phyloP scores from a whole-genome alignment of 2,888 invertebrate genomes.

The Boloria selene region DNA sequence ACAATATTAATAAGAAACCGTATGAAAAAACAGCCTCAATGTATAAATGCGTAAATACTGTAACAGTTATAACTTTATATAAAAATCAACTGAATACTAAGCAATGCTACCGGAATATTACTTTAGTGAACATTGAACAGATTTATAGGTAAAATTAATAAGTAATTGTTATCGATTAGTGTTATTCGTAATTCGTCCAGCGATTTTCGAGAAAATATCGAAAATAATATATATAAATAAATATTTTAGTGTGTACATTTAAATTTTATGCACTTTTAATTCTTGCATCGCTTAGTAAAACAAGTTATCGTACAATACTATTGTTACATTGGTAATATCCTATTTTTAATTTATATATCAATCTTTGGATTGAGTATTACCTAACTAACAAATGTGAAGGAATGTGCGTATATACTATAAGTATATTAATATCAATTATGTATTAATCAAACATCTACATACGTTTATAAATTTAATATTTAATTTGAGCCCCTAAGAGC shows the following conservation, averaged over 20 bases:
- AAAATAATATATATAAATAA: not conserved
- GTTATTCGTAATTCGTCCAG: too few relatives aligned
- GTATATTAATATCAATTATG: constrained; percentile 39
- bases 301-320: constrained; percentile 40
- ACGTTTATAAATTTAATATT: constrained; percentile 29
- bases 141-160: too few relatives aligned
- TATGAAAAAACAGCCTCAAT: constrained; percentile 65
- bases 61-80: constrained; percentile 40
- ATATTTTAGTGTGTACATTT: not conserved
- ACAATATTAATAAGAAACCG: constrained; percentile 48
- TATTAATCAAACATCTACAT: constrained; percentile 32
- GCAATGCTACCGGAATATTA: constrained; percentile 22
- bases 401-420: constrained; percentile 64
- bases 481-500: constrained; percentile 29
- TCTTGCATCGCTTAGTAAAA: constrained; percentile 38
- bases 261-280: constrained; percentile 5
- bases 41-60: constrained; percentile 79
- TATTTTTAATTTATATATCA: constrained; percentile 46
- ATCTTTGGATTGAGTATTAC: constrained; percentile 71
- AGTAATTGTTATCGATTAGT: too few relatives aligned
- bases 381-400: constrained; percentile 56
- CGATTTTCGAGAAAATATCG: too few relatives aligned
- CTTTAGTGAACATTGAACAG: too few relatives aligned
- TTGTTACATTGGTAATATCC: constrained; percentile 42
- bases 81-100: constrained; percentile 29